Evolutionary conservation across 2,888 invertebrate species (phyloP), one percentile per base, ranked within the genome.

Genomic region (Caenorhabditis uteleia): DNA sequence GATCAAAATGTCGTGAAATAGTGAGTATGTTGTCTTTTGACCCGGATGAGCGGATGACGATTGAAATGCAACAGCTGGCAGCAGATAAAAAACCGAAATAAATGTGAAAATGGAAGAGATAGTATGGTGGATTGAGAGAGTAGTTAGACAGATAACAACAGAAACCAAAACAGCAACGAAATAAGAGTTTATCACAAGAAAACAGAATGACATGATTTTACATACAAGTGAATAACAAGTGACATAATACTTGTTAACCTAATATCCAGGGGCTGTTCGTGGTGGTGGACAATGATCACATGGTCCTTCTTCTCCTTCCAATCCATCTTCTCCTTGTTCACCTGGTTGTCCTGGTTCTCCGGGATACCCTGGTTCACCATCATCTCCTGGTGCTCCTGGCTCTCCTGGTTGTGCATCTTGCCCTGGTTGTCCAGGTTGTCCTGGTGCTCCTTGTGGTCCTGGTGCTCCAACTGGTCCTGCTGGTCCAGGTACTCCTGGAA

Each of bases 291-390:
- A n/a, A n/a, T n/a, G n/a, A n/a, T n/a, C n/a, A n/a, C n/a, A n/a
- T n/a, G n/a, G n/a, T 60, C 76, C 77, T 23, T 51, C 39, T 10
- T 50, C 36, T 56, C 65, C 69, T 7, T 46, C 47, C 14, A 8
- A 8, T 58, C 75, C 75, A 4, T 55, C 48, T 18, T 40, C 20
- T 51, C 51, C 58, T 50, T 49, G 50, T 25, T 49, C 39, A 38
- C 44, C 57, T 39, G 7, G 8, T 14, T 20, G 21, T 55, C 54
- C 60, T 23, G 46, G 47, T 10, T 51, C 46, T 51, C 74, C 75
- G 21, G 65, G 47, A 34, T 59, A 60, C 18, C 77, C 77, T 40
- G 66, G 48, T 40, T 57, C 61, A 49, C 77, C 78, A 34, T 29
- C 23, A 14, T 58, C 55, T 60, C 65, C 69, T 27, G 60, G 57